Percentiles rank a stretch among this genome's conserved stretches.
These are phyloP conservation scores for Halictus ligatus DNA, from an alignment of 2,888 invertebrate species.

Conservation along the genomic window DNA sequence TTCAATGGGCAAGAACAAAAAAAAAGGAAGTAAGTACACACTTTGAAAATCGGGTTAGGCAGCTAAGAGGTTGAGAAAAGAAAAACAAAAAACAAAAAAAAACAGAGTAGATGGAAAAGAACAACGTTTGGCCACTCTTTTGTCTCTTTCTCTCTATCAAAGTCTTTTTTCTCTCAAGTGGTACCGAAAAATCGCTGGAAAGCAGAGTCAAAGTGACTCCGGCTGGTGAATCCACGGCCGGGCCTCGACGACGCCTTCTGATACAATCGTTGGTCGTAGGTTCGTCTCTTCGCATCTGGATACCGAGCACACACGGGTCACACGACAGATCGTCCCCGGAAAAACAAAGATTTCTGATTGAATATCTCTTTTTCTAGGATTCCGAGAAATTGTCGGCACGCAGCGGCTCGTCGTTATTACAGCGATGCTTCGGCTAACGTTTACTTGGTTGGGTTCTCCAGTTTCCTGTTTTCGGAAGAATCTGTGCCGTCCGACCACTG, in stretches of 20 bases:
- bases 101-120: conserved; percentile 49
- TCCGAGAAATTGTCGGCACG: not conserved
- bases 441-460: not conserved
- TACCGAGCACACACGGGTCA: conserved; percentile 53
- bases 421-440: conserved; percentile 49
- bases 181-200: conserved; percentile 95
- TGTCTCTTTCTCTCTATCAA: conserved; percentile 47
- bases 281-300: conserved; percentile 83
- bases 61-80: not conserved
- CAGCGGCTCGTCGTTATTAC: conserved; percentile 17
- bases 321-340: conserved; percentile 71
- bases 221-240: conserved; percentile 90
- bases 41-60: not conserved
- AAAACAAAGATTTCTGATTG: conserved; percentile 75
- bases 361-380: conserved; percentile 28
- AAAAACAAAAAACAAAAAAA: conserved; percentile 25
- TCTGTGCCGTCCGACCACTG: not conserved
- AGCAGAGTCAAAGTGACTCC: conserved; percentile 94
- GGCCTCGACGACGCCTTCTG: conserved; percentile 81
- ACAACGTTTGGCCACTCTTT: conserved; percentile 70
- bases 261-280: conserved; percentile 84
- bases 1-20: not conserved
- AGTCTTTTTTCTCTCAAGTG: conserved; percentile 66
- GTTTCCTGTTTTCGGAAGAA: conserved; percentile 2
- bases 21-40: not conserved